phyloP scores from a whole-genome alignment of 2,113 vertebrate genomes.

The Rhea americana region DNA sequence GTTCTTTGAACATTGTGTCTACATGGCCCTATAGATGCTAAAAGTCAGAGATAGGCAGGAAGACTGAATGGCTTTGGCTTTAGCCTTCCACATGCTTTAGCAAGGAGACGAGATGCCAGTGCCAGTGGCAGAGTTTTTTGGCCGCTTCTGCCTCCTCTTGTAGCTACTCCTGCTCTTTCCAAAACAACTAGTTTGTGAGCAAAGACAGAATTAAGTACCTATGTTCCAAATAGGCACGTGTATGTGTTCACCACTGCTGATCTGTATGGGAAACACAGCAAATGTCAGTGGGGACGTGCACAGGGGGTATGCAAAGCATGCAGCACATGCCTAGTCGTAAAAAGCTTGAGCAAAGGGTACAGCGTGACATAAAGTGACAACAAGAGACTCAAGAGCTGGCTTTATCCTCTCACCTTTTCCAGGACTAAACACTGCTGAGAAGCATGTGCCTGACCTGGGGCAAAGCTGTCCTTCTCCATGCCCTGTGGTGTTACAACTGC shows the following conservation, averaged over 20 bases:
- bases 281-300: neutral
- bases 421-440: neutral
- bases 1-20: neutral
- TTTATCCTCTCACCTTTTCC: neutral
- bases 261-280: neutral
- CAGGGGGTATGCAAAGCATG: conserved; percentile 1
- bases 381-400: neutral
- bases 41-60: neutral
- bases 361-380: neutral
- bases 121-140: neutral
- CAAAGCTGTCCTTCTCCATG: neutral
- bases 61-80: conserved; percentile 30
- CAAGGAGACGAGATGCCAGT: neutral
- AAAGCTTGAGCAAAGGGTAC: conserved; percentile 29
- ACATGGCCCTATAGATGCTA: neutral
- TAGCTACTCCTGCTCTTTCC: neutral
- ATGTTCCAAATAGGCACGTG: neutral
- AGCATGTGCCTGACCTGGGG: neutral
- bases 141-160: neutral
- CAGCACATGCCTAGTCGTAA: neutral
- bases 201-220: neutral
- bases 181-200: neutral
- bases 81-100: neutral
- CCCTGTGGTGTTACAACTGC: neutral
- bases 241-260: neutral